Conservation (phyloP, 2,113 vertebrate species). For the Cyanoramphus novaezelandiae region DNA sequence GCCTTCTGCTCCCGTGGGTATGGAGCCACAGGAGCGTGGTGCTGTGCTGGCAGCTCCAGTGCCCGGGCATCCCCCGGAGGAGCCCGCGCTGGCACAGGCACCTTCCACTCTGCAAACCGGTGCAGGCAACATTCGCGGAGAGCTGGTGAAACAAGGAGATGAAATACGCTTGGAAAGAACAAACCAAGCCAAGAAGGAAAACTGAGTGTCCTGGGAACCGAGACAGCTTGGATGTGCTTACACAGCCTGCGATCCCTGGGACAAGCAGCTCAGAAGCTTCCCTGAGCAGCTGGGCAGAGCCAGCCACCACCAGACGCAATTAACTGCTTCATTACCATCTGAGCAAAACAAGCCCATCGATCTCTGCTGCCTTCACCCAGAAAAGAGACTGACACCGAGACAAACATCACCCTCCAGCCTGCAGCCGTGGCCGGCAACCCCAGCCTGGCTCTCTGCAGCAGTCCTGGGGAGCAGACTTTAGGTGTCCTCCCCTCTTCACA, state of each 20-base stretch:
- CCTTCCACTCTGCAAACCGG: accelerated
- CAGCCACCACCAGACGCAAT: neutral
- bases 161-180: neutral
- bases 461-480: neutral
- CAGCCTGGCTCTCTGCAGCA: neutral
- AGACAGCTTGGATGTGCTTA: neutral
- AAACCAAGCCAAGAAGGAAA: neutral
- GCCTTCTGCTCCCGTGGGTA: accelerated
- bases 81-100: neutral
- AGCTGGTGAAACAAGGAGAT: neutral
- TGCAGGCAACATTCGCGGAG: neutral
- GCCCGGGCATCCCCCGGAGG: accelerated
- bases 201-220: accelerated
- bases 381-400: neutral
- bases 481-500: neutral
- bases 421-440: neutral
- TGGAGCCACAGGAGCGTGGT: accelerated
- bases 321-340: constrained; percentile 37
- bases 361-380: neutral
- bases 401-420: neutral
- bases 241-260: accelerated
- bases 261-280: neutral
- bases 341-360: constrained; percentile 9
- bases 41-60: neutral
- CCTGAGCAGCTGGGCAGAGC: neutral